Evolutionary conservation across 2,888 invertebrate species (phyloP).

Genomic region (Phalera bucephala): DNA sequence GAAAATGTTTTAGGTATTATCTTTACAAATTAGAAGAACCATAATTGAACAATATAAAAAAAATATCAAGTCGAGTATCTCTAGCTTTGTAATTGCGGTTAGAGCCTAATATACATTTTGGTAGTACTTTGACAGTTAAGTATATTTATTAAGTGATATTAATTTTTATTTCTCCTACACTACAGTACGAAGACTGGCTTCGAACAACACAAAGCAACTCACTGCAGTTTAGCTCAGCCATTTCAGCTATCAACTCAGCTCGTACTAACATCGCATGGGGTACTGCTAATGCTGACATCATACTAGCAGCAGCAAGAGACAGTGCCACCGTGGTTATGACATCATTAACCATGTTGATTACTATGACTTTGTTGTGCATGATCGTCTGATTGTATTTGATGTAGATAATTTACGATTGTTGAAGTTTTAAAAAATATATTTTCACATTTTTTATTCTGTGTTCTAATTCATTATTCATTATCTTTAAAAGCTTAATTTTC

Average conservation of each 20-base stretch:
- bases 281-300: constrained; percentile 49
- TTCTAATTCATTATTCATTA: too few relatives aligned
- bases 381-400: constrained; percentile 14
- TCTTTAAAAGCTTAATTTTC: too few relatives aligned
- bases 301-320: constrained; percentile 50
- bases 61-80: too few relatives aligned
- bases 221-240: constrained; percentile 45
- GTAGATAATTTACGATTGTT: too few relatives aligned
- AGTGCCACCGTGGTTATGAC: constrained; percentile 39
- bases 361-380: constrained; percentile 29
- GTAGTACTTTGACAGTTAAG: too few relatives aligned
- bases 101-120: too few relatives aligned
- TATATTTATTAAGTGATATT: background rate
- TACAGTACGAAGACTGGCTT: constrained; percentile 67
- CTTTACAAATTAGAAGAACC: too few relatives aligned
- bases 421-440: too few relatives aligned
- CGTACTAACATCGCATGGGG: constrained; percentile 66
- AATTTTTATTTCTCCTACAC: constrained; percentile 12
- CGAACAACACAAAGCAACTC: constrained; percentile 44
- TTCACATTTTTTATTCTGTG: too few relatives aligned
- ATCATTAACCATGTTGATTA: constrained; percentile 39
- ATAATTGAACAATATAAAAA: too few relatives aligned
- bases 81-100: too few relatives aligned
- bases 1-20: too few relatives aligned
- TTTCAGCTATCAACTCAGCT: constrained; percentile 55